Evolutionary conservation across 2,113 vertebrate species (phyloP), one percentile per base, ranked within the genome.

Genomic region (Emydocephalus ijimae): DNA sequence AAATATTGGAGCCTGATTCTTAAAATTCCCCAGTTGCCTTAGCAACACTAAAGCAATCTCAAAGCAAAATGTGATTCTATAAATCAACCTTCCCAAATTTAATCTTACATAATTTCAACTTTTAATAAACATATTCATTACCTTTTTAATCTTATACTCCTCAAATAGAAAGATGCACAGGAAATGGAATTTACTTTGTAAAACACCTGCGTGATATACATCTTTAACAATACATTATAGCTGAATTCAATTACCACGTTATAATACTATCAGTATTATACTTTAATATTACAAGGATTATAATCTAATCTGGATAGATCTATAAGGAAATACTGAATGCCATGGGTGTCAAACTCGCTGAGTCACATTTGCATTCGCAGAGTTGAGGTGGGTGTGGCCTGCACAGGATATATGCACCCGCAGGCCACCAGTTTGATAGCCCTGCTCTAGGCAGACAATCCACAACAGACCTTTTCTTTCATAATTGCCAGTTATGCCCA

Each of bases 281-380:
- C n/a, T 15, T 52, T 55, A 50, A 23, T 45, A 91, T 15, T 56
- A 48, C 74, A 57, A 85, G 24, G 24, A 50, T 69, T 24, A 69
- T 57, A 85, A 86, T 86, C 39, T 74, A 86, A 85, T 61, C 1
- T 48, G 88, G 56, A 89, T 43, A 91, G 6, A 56, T 9, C 18
- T 61, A 29, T 45, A 90, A 69, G 24, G 59, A 4, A 56, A 26
- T 56, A 85, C 48, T 20, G 34, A 10, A 26, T 34, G 6, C 56
- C 21, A 23, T 0, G 0, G 56, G 6, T 2, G 56, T 57, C 56
- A 57, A 57, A 57, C 21, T 57, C 6, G 0, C 6, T 0, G 2
- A 1, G 18, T 56, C 55, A 56, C 18, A 1, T 21, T 8, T 1
- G 20, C 5, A 57, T 57, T 57, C 21, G 5, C 5, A 20, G 56